These are phyloP conservation scores for Anguilla anguilla DNA, from an alignment of 2,797 vertebrate genomes.

Conservation along the genomic window DNA sequence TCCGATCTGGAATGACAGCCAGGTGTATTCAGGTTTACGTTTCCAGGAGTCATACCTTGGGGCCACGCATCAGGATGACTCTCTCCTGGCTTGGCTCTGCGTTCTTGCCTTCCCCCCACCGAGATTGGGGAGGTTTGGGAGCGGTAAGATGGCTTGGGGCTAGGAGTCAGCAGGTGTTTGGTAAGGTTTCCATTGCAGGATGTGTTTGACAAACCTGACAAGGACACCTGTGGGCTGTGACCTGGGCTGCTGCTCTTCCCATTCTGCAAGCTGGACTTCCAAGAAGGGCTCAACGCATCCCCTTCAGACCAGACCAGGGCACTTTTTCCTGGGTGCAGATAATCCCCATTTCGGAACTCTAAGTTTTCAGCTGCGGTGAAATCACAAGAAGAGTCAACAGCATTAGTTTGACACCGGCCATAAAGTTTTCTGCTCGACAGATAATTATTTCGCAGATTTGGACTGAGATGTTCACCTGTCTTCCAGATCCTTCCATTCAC, in stretches of 20 bases:
- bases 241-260: constrained; percentile 40
- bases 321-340: not conserved
- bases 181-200: constrained; percentile 37
- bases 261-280: rapidly evolving
- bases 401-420: constrained; percentile 17
- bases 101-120: constrained; percentile 38
- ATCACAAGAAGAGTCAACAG: constrained; percentile 41
- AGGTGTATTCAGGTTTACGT: constrained; percentile 33
- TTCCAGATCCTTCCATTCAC: constrained; percentile 42
- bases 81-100: not conserved
- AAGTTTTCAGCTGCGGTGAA: constrained; percentile 43
- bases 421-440: constrained; percentile 37
- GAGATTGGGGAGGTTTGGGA: constrained; percentile 36
- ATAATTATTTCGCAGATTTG: constrained; percentile 23
- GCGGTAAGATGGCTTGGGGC: constrained; percentile 40
- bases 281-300: constrained; percentile 11
- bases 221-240: constrained; percentile 26
- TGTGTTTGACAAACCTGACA: constrained; percentile 34
- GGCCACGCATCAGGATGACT: constrained; percentile 25
- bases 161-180: constrained; percentile 25
- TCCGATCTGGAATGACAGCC: not conserved
- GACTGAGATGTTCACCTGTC: constrained; percentile 24
- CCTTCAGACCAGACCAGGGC: constrained; percentile 46
- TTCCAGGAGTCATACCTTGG: constrained; percentile 34
- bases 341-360: constrained; percentile 38